Evolutionary conservation across 2,113 vertebrate genomes (phyloP).

Genomic region (Zosterops hypoxanthus): DNA sequence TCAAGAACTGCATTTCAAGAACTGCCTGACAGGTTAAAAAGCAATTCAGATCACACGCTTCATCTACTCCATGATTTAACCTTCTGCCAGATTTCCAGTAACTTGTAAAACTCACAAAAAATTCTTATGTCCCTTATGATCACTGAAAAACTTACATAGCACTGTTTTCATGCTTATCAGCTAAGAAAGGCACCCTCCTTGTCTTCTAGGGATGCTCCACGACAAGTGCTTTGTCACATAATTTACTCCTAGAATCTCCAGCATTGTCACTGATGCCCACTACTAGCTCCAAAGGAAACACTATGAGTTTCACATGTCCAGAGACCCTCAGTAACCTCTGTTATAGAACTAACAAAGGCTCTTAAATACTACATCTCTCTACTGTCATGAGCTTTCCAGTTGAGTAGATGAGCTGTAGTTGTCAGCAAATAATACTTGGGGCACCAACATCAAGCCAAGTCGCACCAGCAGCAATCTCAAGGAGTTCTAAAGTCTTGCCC

Average conservation of each 20-base stretch:
- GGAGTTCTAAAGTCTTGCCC: background rate
- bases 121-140: background rate
- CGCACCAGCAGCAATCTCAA: background rate
- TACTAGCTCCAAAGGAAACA: background rate
- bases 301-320: rapidly evolving
- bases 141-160: background rate
- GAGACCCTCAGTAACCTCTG: background rate
- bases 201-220: background rate
- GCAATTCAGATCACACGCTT: background rate
- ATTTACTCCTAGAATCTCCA: background rate
- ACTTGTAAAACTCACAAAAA: background rate
- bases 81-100: background rate
- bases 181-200: background rate
- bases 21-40: background rate
- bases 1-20: background rate
- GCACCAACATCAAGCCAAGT: background rate
- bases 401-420: background rate
- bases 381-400: background rate
- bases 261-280: background rate
- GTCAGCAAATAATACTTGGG: background rate
- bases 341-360: background rate
- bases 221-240: background rate
- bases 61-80: background rate
- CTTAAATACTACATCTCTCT: background rate
- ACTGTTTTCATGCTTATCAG: background rate